Evolutionary conservation across 2,113 vertebrate species (phyloP), one percentile per base, ranked within the genome.

Genomic region (Nasalis larvatus): DNA sequence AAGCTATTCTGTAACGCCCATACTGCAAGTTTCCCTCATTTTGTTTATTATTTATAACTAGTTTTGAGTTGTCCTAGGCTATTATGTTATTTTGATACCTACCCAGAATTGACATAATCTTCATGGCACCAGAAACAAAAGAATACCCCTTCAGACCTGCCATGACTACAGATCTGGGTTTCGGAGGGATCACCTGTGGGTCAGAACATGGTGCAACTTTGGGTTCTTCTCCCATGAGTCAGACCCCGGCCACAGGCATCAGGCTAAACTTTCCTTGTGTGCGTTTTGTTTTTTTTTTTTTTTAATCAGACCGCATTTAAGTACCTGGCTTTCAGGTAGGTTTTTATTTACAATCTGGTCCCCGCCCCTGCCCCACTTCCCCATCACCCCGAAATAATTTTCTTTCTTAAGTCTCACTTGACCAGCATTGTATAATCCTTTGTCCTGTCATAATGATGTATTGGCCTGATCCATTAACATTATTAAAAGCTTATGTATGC

Each of bases 401-500:
- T 6, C 63, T 80, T 69, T 69, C 42, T 23, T 23, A 3, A 42
- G 27, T 89, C 88, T 93, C 12, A 0, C 52, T 88, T 87, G 80
- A 90, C 87, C 17, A 23, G 68, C 60, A 37, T 47, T 58, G 49
- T 20, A 11, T 20, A 84, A n/a, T 18, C 74, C 78, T 30, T 93
- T 84, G 87, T 89, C 76, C 86, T 95, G 94, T 96, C 92, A 54
- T 14, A 0, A 13, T 88, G 94, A 98, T 92, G 42, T 35, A 87
- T 95, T 86, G 52, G 18, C 32, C n/a, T 87, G 49, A 63, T 95
- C 83, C 77, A 45, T 66, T 91, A 91, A 23, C 49, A 30, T 87
- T 97, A 95, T 94, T 95, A 95, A 94, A 95, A 95, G 74, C 76
- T 76, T 63, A 84, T 94, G 80, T 71, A 42, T 71, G 78, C 80